Base-by-base conservation (phyloP, 2,113 vertebrate species). In the Limnothrissa miodon region DNA sequence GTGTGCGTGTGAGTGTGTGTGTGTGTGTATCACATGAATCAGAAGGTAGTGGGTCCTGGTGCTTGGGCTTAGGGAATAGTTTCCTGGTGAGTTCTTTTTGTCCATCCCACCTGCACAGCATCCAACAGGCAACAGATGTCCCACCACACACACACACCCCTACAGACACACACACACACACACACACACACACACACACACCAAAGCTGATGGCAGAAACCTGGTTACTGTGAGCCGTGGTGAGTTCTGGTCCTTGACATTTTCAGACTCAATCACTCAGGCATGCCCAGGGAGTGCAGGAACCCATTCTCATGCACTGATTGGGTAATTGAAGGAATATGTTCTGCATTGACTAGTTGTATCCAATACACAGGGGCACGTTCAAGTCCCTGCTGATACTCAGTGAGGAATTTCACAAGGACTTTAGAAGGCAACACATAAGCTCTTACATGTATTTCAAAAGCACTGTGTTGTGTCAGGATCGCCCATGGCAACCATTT, bases 71-170 rank as follows among this genome's bases (percentile, higher is more conserved):
- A 56, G n/a, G 81, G 39, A 83, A 86, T 48, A 85, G 74, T 85
- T 86, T 83, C 45, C 44, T 87, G 82, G 51, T 6, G 2, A 83
- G 82, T 39, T 17, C 25, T 74, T 4, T n/a, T 11, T 36, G 66
- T 11, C 33, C 66, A 15, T 15, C 29, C 62, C 85, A 81, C 79
- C 82, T 83, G 79, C 25, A 25, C 39, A 39, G 29, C 46, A 9
- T 17, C 39, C 51, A 33, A 33, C 86, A 56, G 42, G 15, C 44
- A 56, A 11, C 79, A 86, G 51, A 83, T 89, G 82, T 81, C 84
- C 46, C 80, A 25, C 81, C 15, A 51, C n/a, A n/a, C n/a, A n/a
- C n/a, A n/a, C n/a, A n/a, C n/a, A n/a, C n/a, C n/a, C n/a, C n/a
- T n/a, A n/a, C n/a, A n/a, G n/a, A n/a, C n/a, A n/a, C n/a, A n/a